Percentiles rank a stretch among this genome's conserved stretches.
Evolutionary conservation across 2,797 vertebrate genomes (phyloP).

Genomic region (Rhodeus uyekii): DNA sequence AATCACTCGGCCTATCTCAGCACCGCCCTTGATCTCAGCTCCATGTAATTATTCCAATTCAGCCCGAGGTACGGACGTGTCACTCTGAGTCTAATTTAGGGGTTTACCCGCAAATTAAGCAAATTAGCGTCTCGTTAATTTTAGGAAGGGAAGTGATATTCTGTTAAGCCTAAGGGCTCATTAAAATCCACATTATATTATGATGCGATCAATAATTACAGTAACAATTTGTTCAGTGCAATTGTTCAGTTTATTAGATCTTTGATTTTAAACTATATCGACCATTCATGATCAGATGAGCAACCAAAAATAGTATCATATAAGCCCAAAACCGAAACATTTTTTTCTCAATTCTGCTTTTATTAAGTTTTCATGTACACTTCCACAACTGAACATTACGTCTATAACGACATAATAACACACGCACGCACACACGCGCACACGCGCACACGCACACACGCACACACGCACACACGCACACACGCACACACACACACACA

Average conservation of each 20-base stretch:
- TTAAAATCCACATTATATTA: conserved; percentile 69
- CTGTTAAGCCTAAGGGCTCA: conserved; percentile 68
- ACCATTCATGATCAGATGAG: background rate
- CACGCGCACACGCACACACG: too few species aligned
- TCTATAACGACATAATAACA: too few species aligned
- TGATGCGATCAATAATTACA: conserved; percentile 57
- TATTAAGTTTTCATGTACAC: background rate
- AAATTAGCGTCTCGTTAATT: conserved; percentile 80
- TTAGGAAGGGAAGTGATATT: conserved; percentile 73
- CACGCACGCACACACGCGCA: too few species aligned
- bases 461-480: too few species aligned
- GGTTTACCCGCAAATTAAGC: conserved; percentile 72
- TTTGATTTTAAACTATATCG: background rate
- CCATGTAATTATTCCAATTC: conserved; percentile 75
- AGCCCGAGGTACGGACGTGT: conserved; percentile 71
- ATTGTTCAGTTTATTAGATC: background rate
- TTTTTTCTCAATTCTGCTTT: background rate
- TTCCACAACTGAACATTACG: background rate
- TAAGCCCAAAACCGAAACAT: background rate
- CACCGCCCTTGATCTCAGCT: conserved; percentile 67
- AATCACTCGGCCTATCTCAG: conserved; percentile 56
- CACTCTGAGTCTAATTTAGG: conserved; percentile 59
- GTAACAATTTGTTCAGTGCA: conserved; percentile 54
- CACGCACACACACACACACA: too few species aligned
- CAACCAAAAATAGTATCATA: background rate